Evolutionary conservation across 2,888 invertebrate genomes (phyloP).

Genomic region (Lingula anatina): DNA sequence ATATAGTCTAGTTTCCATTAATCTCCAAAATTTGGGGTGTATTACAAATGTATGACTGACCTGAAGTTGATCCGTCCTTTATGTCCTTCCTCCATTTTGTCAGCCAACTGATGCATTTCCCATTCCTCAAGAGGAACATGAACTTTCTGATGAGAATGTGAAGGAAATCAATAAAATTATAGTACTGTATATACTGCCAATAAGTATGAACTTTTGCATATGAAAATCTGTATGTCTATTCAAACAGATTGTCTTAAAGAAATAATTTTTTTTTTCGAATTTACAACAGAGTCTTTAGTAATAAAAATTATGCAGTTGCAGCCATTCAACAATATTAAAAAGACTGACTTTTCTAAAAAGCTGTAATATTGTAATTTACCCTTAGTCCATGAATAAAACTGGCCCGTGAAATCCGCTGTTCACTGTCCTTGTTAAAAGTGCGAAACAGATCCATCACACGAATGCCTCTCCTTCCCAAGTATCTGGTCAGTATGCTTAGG

Average conservation of each 20-base stretch:
- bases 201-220: background rate
- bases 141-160: background rate
- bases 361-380: slow-evolving; percentile 6
- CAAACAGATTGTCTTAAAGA: no score
- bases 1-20: no score
- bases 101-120: background rate
- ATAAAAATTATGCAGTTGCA: no score
- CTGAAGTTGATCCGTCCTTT: no score
- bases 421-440: slow-evolving; percentile 18
- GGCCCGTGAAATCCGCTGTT: slow-evolving; percentile 18
- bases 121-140: background rate
- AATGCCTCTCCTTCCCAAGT: slow-evolving; percentile 19
- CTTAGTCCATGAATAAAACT: slow-evolving; percentile 24
- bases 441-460: slow-evolving; percentile 23
- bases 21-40: no score
- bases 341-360: background rate
- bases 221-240: background rate
- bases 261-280: no score
- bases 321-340: no score
- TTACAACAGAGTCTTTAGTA: no score
- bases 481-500: slow-evolving; percentile 19
- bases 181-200: background rate
- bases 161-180: background rate
- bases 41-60: no score
- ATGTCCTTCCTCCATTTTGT: background rate